Evolutionary conservation across 2,888 invertebrate species (phyloP), one percentile per base, ranked within the genome.

Genomic region (Alloscopus bannaensis): DNA sequence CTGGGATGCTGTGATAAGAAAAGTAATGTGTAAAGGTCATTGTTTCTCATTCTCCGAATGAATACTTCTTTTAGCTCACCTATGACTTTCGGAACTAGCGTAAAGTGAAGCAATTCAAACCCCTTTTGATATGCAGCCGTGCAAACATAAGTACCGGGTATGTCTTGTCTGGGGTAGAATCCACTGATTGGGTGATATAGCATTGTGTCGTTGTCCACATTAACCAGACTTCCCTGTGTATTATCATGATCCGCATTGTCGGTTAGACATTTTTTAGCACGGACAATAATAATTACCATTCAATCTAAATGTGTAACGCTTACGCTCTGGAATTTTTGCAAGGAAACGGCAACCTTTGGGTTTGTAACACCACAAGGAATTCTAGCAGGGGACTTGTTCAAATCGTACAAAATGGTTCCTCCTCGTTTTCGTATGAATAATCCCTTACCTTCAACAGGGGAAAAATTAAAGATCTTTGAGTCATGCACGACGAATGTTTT

Each of bases 321-420:
- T 81, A 84, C 85, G 52, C 80, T 77, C 22, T 78, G 80, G 60
- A 82, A 82, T 55, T 84, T 85, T 66, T 85, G 85, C 0, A 85
- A 42, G 0, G 84, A 82, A 1, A 85, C 85, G 0, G 84, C 75
- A n/a, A 82, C 80, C 64, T 73, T 81, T 0, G 85, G 85, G 72
- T 83, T 82, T 2, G 83, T 84, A 3, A 85, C 84, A 28, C 82
- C 81, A 64, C 85, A 85, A 13, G 85, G 85, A 26, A 85, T 85
- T 68, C 85, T 60, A 1, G 84, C 80, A 0, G 80, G 80, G 8
- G 85, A 82, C 68, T 85, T 84, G 4, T 77, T 29, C 0, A 82
- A 50, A 31, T 81, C 82, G 59, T 81, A 85, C 11, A 71, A 45
- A 62, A 85, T 79, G 0, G 71, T 78, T 16, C 84, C 81, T 8